phyloP scores from a whole-genome alignment of 2,797 vertebrate species.

The Melanotaenia parkinsoni region DNA sequence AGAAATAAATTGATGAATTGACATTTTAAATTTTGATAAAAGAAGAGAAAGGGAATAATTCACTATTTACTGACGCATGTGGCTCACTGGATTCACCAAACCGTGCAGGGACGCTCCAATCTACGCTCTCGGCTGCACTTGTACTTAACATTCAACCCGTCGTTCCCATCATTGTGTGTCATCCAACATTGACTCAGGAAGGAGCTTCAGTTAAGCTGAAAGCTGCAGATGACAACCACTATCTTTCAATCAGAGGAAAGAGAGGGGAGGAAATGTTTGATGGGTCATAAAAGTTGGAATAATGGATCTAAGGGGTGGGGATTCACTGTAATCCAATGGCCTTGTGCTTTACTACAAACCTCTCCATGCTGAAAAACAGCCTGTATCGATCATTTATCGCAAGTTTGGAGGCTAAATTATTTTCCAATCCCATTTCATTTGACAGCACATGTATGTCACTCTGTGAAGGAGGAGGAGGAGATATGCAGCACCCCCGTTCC shows the following conservation, averaged over 20 bases:
- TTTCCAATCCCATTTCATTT: conserved; percentile 70
- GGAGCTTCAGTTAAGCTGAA: conserved; percentile 52
- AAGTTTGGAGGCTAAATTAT: conserved; percentile 73
- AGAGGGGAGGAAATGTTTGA: conserved; percentile 34
- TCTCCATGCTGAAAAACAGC: conserved; percentile 56
- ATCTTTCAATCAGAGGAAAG: conserved; percentile 57
- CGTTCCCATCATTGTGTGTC: conserved; percentile 38
- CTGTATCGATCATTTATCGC: conserved; percentile 73
- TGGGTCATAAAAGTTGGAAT: conserved; percentile 65
- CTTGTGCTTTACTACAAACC: conserved; percentile 62
- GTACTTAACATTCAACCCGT: conserved; percentile 58
- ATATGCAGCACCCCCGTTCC: conserved; percentile 5
- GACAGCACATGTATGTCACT: conserved; percentile 68
- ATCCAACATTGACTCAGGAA: conserved; percentile 39
- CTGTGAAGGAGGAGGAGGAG: conserved; percentile 11
- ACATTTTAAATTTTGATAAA: neutral
- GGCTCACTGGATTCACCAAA: neutral
- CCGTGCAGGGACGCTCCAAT: conserved; percentile 40
- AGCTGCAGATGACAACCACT: conserved; percentile 55
- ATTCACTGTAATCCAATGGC: conserved; percentile 61
- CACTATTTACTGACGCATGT: neutral
- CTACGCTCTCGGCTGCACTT: conserved; percentile 20
- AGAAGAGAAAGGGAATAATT: neutral
- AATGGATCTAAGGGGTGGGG: conserved; percentile 31
- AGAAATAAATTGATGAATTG: neutral